These are phyloP conservation scores for Petrolisthes manimaculis DNA, from an alignment of 2,888 invertebrate genomes.

Conservation along the genomic window DNA sequence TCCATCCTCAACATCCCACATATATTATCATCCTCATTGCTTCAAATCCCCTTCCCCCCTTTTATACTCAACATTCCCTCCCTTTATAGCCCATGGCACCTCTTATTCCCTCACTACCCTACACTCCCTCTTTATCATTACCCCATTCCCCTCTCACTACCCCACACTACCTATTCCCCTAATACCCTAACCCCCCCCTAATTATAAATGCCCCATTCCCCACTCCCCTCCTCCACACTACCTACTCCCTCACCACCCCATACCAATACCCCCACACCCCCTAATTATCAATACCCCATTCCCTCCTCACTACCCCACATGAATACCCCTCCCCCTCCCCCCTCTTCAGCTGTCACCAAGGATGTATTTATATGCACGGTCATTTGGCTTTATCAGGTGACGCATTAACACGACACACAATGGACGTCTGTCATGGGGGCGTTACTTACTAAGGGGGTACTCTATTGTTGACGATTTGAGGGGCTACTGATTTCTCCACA, in stretches of 20 bases:
- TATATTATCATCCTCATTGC: too few species aligned
- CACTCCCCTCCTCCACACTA: background rate
- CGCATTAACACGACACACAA: too few species aligned
- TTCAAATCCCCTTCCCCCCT: background rate
- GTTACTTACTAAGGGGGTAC: too few species aligned
- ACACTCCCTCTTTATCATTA: background rate
- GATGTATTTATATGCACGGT: too few species aligned
- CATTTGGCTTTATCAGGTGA: too few species aligned
- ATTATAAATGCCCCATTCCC: background rate
- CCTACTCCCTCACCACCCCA: background rate
- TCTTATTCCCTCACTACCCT: background rate
- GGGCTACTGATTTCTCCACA: too few species aligned
- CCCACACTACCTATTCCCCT: background rate
- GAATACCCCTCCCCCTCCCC: too few species aligned
- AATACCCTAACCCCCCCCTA: background rate
- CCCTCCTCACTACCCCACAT: background rate
- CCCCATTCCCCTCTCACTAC: background rate
- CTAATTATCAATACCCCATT: background rate
- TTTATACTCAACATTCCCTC: background rate
- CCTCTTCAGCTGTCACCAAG: too few species aligned
- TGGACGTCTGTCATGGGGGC: too few species aligned
- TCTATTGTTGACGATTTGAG: too few species aligned
- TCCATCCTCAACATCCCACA: too few species aligned
- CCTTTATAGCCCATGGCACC: background rate
- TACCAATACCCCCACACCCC: background rate